Evolutionary conservation across 2,797 vertebrate species (phyloP), one percentile per base, ranked within the genome.

Genomic region (Champsocephalus gunnari): DNA sequence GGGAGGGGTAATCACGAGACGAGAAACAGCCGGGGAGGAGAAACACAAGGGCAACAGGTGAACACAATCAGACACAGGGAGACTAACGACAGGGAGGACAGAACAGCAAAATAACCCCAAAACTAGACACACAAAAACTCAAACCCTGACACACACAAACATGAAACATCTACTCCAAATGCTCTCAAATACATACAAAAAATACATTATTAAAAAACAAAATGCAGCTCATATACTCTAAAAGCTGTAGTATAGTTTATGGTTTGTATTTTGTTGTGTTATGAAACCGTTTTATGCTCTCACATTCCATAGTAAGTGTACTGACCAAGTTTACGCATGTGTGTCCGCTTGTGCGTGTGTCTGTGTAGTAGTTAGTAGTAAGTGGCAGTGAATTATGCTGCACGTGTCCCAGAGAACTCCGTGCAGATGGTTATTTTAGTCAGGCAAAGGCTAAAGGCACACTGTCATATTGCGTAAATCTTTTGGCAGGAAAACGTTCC

Each of bases 381-480:
- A 80, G 62, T 61, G 68, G 55, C 61, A 68, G 73, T 66, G 70
- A 87, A 71, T 85, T 75, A 78, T 75, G 74, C 58, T 45, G 85
- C 73, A 83, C 54, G 43, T 91, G 75, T 79, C 73, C 77, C 64
- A 41, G 64, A 77, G 64, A 85, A 54, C 72, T 69, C 73, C 12
- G 60, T 59, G 60, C 82, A 89, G 82, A 89, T 86, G 87, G 81
- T 83, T 83, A 79, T 90, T 89, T 84, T 81, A 80, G 84, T 89
- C 77, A 32, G 47, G 68, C 64, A 12, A 59, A 73, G 28, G 76
- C 89, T 87, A 83, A 71, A 73, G 88, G 84, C 34, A 3, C 47
- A 6, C 75, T 89, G 89, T 89, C 88, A 80, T 82, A 60, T 77
- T 77, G 70, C 74, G 73, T 84, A 82, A 74, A 84, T 86, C 75